Percentiles rank a stretch among this genome's conserved stretches.
Conservation (phyloP, 1,140 invertebrate species). For the Phymastichus coffea region DNA sequence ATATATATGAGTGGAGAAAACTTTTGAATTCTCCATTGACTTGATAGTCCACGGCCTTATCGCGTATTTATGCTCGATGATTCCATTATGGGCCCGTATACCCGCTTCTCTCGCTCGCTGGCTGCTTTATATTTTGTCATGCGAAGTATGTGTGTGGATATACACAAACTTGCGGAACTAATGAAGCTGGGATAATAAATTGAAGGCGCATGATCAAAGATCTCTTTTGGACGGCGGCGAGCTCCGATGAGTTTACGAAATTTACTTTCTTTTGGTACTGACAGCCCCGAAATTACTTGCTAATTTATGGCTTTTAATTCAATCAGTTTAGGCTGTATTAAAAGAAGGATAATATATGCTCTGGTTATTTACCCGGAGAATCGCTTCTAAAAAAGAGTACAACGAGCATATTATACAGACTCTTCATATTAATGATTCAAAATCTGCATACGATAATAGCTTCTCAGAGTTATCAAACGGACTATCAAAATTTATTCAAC, state of each 20-base stretch:
- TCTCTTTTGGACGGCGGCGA: not conserved
- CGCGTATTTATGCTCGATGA: slow-evolving; percentile 16
- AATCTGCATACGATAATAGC: too few relatives aligned
- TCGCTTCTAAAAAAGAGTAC: too few relatives aligned
- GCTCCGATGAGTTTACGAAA: slow-evolving; percentile 22
- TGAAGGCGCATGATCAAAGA: slow-evolving; percentile 13
- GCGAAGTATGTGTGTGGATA: not conserved
- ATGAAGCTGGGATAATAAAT: slow-evolving; percentile 18
- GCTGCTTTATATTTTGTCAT: too few relatives aligned
- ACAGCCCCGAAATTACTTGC: not conserved
- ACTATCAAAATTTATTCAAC: too few relatives aligned
- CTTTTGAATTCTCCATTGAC: too few relatives aligned
- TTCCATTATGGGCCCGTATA: not conserved
- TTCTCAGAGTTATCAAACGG: too few relatives aligned
- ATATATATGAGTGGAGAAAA: too few relatives aligned
- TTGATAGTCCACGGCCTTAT: slow-evolving; percentile 9
- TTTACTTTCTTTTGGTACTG: not conserved
- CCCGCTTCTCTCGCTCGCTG: not conserved
- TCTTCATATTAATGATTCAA: too few relatives aligned
- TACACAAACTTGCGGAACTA: not conserved
- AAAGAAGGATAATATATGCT: too few relatives aligned
- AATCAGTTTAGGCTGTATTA: too few relatives aligned
- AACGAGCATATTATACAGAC: too few relatives aligned
- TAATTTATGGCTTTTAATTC: slow-evolving; percentile 8
- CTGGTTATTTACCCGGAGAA: too few relatives aligned